phyloP scores from a whole-genome alignment of 2,797 vertebrate genomes.

The Xiphorhynchus erythropygius region DNA sequence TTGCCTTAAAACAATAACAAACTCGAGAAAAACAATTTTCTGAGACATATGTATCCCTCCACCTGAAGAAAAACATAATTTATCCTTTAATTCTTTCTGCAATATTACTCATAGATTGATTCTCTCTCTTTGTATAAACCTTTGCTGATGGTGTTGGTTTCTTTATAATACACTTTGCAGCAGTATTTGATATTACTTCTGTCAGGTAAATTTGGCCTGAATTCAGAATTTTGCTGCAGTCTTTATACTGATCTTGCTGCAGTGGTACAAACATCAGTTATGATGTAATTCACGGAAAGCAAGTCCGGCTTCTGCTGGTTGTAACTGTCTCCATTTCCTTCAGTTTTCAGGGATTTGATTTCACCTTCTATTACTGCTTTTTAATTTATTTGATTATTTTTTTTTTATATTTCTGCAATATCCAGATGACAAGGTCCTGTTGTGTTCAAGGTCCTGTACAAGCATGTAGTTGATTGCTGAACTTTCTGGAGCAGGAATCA shows the following conservation, averaged over 20 bases:
- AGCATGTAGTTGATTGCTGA: background rate
- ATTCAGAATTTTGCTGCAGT: background rate
- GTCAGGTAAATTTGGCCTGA: background rate
- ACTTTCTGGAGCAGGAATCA: background rate
- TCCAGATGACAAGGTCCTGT: background rate
- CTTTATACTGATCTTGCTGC: background rate
- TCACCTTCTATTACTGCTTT: background rate
- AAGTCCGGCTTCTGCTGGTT: background rate
- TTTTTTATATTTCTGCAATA: background rate
- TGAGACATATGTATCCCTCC: background rate
- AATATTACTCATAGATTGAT: background rate
- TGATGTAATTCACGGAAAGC: background rate
- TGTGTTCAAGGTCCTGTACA: background rate
- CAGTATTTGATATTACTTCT: background rate
- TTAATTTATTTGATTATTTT: background rate
- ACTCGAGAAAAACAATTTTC: background rate
- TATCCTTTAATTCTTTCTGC: conserved; percentile 8
- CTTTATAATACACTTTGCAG: background rate
- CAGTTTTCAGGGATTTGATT: background rate
- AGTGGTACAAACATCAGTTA: background rate
- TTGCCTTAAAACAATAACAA: background rate
- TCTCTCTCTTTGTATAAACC: background rate
- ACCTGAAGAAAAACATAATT: background rate
- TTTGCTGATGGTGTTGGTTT: background rate
- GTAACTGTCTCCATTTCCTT: background rate